These are phyloP conservation scores for Habroteleia sp. DNA, from an alignment of 2,888 invertebrate genomes.

Conservation along the genomic window DNA sequence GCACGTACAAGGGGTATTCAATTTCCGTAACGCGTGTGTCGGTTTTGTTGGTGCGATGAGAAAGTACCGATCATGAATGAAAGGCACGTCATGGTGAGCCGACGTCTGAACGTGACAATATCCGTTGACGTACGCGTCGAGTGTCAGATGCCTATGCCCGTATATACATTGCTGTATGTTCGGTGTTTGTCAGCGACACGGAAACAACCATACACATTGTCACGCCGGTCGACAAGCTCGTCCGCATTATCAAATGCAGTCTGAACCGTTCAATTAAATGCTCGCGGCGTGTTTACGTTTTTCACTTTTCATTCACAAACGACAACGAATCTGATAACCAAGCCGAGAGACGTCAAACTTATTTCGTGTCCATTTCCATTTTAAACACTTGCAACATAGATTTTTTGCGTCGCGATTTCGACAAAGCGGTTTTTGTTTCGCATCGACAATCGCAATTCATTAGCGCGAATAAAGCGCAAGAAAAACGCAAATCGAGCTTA, in stretches of 20 bases:
- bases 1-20: constrained; percentile 21
- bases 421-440: constrained; percentile 37
- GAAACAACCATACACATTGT: constrained; percentile 42
- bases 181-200: constrained; percentile 36
- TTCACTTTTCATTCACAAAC: no score
- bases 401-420: no score
- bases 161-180: constrained; percentile 1
- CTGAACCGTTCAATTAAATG: constrained; percentile 32
- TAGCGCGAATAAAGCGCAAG: constrained; percentile 38
- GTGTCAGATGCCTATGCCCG: constrained; percentile 49
- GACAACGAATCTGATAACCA: no score
- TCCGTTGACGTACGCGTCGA: constrained; percentile 70
- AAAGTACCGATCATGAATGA: constrained; percentile 43
- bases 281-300: constrained; percentile 3
- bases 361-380: no score
- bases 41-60: constrained; percentile 35
- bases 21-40: constrained; percentile 44
- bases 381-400: no score
- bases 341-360: no score
- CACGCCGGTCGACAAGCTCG: constrained; percentile 16
- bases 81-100: constrained; percentile 59
- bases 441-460: constrained; percentile 51
- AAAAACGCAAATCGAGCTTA: constrained; percentile 45
- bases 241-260: constrained; percentile 34
- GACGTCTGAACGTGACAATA: constrained; percentile 77